Base-by-base conservation (phyloP, 1,140 invertebrate species). In the Plutomurus gul region DNA sequence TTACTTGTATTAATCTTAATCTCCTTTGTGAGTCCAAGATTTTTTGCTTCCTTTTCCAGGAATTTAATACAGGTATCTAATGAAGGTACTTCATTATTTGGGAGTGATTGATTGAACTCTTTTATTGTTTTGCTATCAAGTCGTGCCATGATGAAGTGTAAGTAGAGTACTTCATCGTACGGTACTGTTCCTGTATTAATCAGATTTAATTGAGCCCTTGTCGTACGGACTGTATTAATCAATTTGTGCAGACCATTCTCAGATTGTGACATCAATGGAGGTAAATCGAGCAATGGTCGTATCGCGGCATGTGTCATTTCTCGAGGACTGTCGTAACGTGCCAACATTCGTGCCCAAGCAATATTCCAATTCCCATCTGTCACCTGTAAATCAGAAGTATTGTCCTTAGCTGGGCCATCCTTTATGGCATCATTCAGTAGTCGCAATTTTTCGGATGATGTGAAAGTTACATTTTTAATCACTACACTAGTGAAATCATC, bases 171-270 rank as follows among this genome's bases (percentile, higher is more conserved):
- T 4, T 73, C 71, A 1, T 16, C 36, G 11, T 73, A 18, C 6
- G 22, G 3, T 10, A 73, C 71, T 25, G 20, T 13, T 51, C 22
- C 22, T 0, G 11, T 49, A 27, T 11, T 16, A 20, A 75, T 33
- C 0, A 33, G 22, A 8, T 1, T 13, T 4, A 51, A 20, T 7
- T 75, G 74, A 0, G 74, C 20, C 16, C 22, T n/a, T 3, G 46
- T 51, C 3, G 74, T 75, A 37, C 74, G 40, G 2, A 75, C 49
- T 10, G 74, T 75, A 56, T 18, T 37, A 18, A 75, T 49, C 5
- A 75, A 27, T 75, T 75, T 75, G n/a, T 75, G 43, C 5, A 75
- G 13, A 16, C 74, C 74, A 51, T 30, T 33, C 4, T n/a, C 74
- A 25, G 25, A 18, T 22, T 75, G 74, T 1, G 36, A 43, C 74